Base-by-base conservation (phyloP, 2,888 invertebrate species). In the Drosophila leonis region DNA sequence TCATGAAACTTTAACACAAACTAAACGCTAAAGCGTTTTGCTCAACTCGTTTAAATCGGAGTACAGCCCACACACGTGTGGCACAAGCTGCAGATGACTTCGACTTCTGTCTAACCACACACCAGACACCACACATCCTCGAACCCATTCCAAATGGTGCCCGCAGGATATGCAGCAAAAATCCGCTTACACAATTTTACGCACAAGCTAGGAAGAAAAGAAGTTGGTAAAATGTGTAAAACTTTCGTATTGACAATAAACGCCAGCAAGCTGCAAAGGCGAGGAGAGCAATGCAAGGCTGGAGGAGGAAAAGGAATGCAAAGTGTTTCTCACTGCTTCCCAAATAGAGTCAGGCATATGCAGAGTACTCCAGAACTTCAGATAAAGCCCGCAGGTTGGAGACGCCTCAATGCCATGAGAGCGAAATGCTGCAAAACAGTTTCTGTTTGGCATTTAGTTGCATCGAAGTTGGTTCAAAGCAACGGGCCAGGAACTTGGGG, bases 241-340 rank as follows among this genome's bases (percentile, higher is more conserved):
- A 88, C 81, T 88, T 90, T 86, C 61, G 75, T 76, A 90, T 90
- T 88, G 88, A 90, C 87, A 90, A 90, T 88, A 90, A 90, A 80
- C 78, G 86, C 64, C 61, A 70, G 78, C 74, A 74, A 49, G 65
- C 48, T 66, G 72, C 65, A 65, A 62, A 7, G 41, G 10, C 4
- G 33, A 33, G 42, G 33, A 0, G 4, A 55, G 42, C 27, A 37
- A 37, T 18, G 18, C 27, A 4, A 10, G 46, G n/a, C 27, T 15
- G 6, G 44, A 4, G 37, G 6, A 5, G 31, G 1, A 24, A 4
- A 24, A 6, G 9, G 37, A 37, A 65, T 56, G 56, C 46, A 63
- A 70, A 70, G 66, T 75, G 59, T 75, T 80, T 65, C 63, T 54
- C 65, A 65, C 63, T 62, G 44, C 55, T 55, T 63, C 6, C 42